A percentile compares a stretch with the other conserved stretches of the same genome.
These are phyloP conservation scores for Xerus rutilus DNA, from an alignment of 2,797 vertebrate genomes.

Conservation along the genomic window DNA sequence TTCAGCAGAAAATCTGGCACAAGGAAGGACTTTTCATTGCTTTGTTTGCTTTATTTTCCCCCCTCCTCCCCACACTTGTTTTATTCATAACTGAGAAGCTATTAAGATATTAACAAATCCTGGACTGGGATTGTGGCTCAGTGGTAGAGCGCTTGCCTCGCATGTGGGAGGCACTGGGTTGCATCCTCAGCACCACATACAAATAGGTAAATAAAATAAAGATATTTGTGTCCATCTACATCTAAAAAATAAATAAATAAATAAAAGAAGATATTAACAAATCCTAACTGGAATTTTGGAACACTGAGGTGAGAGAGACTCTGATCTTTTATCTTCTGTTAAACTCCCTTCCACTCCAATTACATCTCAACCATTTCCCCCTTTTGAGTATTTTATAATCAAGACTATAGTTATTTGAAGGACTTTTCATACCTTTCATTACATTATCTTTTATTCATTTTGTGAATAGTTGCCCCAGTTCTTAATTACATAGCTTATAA, in stretches of 20 bases:
- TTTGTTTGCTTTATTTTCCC: not conserved
- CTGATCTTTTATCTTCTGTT: conserved; percentile 48
- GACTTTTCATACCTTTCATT: conserved; percentile 10
- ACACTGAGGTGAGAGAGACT: not conserved
- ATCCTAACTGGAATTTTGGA: not conserved
- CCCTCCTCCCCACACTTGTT: not conserved
- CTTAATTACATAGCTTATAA: conserved; percentile 53
- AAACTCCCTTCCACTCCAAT: not conserved
- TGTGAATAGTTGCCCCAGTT: conserved; percentile 28
- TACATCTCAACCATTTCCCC: not conserved
- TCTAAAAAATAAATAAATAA: too few relatives aligned
- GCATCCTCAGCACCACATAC: too few relatives aligned
- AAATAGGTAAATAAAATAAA: too few relatives aligned
- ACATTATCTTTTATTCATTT: conserved; percentile 43
- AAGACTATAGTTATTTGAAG: conserved; percentile 7
- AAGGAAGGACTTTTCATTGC: not conserved
- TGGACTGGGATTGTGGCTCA: not conserved
- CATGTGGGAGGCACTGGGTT: too few relatives aligned
- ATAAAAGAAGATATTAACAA: not conserved
- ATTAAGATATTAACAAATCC: conserved; percentile 24
- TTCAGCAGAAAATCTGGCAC: not conserved
- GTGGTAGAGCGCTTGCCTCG: too few relatives aligned
- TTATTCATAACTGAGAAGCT: not conserved
- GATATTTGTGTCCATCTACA: too few relatives aligned
- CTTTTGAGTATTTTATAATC: conserved; percentile 49